A percentile compares a stretch with the other conserved stretches of the same genome.
Conservation (phyloP, 2,888 invertebrate genomes). For the Suillia variegata region DNA sequence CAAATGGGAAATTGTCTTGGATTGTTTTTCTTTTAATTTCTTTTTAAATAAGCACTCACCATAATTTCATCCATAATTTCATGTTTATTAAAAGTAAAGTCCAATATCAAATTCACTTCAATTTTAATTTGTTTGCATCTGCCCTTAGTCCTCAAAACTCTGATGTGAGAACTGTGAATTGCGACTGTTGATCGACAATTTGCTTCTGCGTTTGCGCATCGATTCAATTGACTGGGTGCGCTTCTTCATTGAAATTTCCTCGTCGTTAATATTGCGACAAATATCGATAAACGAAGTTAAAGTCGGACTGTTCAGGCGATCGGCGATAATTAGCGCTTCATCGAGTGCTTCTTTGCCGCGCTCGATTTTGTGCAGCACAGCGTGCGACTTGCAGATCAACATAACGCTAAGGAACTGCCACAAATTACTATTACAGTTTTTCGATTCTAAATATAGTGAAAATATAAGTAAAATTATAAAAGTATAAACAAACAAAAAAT, state of each 20-base stretch:
- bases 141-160: too few relatives aligned
- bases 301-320: conserved; percentile 35
- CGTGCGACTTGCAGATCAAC: conserved; percentile 48
- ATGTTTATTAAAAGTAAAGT: too few relatives aligned
- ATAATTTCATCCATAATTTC: too few relatives aligned
- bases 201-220: not conserved
- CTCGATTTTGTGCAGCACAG: conserved; percentile 49
- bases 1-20: too few relatives aligned
- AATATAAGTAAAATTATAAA: not conserved
- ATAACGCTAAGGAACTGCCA: conserved; percentile 50
- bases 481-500: not conserved
- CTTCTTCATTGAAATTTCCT: conserved; percentile 44
- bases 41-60: too few relatives aligned
- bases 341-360: conserved; percentile 46
- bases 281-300: conserved; percentile 44
- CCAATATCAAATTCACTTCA: too few relatives aligned
- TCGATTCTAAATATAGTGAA: conserved; percentile 31
- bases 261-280: conserved; percentile 45
- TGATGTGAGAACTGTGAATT: not conserved
- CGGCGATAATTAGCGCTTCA: conserved; percentile 39
- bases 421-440: conserved; percentile 41
- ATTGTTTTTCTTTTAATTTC: too few relatives aligned
- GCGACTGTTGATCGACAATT: not conserved
- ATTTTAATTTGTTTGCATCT: too few relatives aligned
- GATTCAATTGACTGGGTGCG: conserved; percentile 28